Base-by-base conservation (phyloP, 2,888 invertebrate genomes). In the Choristoneura rosaceana region DNA sequence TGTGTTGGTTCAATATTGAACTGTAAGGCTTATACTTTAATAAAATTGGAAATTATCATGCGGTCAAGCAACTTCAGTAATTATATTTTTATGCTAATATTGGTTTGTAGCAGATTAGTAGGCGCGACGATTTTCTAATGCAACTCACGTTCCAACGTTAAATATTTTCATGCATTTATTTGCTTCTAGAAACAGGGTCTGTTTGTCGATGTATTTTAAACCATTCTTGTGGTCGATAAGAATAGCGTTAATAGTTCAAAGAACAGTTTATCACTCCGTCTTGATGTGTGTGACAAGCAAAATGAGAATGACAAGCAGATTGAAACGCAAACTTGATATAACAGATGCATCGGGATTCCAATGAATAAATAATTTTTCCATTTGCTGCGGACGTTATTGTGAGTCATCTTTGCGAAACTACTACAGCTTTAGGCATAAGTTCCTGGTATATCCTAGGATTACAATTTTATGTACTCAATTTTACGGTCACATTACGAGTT, bases 261-360 rank as follows among this genome's bases (percentile, higher is more conserved):
- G 41, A 38, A 25, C 14, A 10, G 10, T 64, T n/a, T 38, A 41
- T 66, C 14, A 25, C 17, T 55, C 38, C 10, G 55, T 34, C 41
- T 17, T 55, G 65, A 55, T 41, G 17, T 38, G n/a, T 38, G 34
- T 52, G 34, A 50, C 41, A 14, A 52, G 34, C 52, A 65, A 66
- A 66, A 55, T 38, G 41, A 41, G 55, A 41, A 55, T 43, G 65
- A 41, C 52, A 14, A 33, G 25, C 65, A 55, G 41, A 41, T 80
- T 81, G 75, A 78, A 81, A 82, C 75, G 78, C 81, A 79, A 77
- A 79, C 81, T 81, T 79, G 75, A 75, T 75, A 78, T 80, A 81
- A 78, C 77, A 74, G 76, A 79, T 81, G 77, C 81, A 77, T 80
- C 73, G 76, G 78, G 79, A 82, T 80, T 73, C 61, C 73, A 69